These are phyloP conservation scores for Cosmia pyralina DNA, from an alignment of 2,888 invertebrate species.

Conservation along the genomic window DNA sequence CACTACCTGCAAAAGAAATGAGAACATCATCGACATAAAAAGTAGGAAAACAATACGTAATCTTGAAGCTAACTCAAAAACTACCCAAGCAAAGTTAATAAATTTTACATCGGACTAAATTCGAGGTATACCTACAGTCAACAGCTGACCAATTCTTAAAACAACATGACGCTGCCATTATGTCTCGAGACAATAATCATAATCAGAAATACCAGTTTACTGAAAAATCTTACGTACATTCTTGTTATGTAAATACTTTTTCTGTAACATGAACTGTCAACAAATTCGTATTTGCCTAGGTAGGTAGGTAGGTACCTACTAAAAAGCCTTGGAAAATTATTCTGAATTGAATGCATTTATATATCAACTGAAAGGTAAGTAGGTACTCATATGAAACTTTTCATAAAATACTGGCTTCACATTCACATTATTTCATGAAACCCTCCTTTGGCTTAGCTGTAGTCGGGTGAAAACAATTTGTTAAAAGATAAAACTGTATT, in stretches of 20 bases:
- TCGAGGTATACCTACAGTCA: no score
- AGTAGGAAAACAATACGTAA: no score
- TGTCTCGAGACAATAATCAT: constrained; percentile 13
- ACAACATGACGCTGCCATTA: background rate
- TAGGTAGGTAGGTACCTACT: no score
- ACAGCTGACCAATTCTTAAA: constrained; percentile 13
- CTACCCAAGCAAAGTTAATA: no score
- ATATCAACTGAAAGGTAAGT: background rate
- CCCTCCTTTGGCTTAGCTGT: no score
- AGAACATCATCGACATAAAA: no score
- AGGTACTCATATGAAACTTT: background rate
- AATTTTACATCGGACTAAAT: no score
- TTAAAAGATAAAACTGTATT: background rate
- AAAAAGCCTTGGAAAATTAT: no score
- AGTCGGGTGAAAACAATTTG: background rate
- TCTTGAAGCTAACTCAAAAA: no score
- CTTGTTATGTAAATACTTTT: background rate
- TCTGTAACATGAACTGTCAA: background rate
- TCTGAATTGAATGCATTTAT: background rate
- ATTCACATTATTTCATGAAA: no score
- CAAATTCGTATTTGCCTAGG: background rate
- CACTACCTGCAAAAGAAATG: no score
- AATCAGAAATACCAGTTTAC: constrained; percentile 10
- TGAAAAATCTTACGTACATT: background rate
- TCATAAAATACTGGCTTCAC: no score